A percentile compares a stretch with the other conserved stretches of the same genome.
phyloP scores from a whole-genome alignment of 1,140 invertebrate species.

The Lamellibrachia luymesi region DNA sequence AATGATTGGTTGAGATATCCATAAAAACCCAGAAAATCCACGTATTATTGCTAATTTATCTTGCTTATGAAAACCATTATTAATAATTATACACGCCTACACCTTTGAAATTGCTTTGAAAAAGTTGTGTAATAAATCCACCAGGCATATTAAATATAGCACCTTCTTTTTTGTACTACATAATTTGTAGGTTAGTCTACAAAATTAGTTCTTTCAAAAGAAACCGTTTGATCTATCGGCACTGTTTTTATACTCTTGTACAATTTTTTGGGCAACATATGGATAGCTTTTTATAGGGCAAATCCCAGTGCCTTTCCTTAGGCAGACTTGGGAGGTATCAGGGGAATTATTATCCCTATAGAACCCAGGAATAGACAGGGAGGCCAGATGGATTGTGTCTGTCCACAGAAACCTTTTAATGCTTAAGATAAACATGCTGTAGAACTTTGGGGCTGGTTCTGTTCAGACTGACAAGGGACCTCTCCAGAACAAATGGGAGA shows the following conservation, averaged over 20 bases:
- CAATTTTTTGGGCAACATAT: background rate
- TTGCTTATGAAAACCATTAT: background rate
- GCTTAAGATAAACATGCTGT: background rate
- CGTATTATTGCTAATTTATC: background rate
- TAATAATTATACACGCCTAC: background rate
- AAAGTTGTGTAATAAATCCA: background rate
- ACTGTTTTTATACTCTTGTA: background rate
- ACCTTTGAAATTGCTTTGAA: background rate
- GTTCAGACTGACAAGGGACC: background rate
- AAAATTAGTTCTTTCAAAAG: background rate
- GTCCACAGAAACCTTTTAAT: background rate
- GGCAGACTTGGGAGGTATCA: background rate
- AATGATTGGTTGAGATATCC: background rate
- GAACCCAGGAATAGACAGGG: background rate
- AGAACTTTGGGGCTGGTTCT: background rate
- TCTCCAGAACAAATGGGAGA: background rate
- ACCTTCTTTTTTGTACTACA: background rate
- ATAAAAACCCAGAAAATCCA: background rate
- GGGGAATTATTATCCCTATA: background rate
- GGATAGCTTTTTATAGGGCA: background rate
- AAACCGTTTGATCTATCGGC: background rate
- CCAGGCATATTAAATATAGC: background rate
- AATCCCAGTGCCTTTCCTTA: background rate
- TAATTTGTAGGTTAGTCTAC: background rate
- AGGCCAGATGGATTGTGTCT: background rate